Percentiles rank a stretch among this genome's conserved stretches.
Conservation (phyloP, 2,113 vertebrate species). For the Campylorhamphus procurvoides region DNA sequence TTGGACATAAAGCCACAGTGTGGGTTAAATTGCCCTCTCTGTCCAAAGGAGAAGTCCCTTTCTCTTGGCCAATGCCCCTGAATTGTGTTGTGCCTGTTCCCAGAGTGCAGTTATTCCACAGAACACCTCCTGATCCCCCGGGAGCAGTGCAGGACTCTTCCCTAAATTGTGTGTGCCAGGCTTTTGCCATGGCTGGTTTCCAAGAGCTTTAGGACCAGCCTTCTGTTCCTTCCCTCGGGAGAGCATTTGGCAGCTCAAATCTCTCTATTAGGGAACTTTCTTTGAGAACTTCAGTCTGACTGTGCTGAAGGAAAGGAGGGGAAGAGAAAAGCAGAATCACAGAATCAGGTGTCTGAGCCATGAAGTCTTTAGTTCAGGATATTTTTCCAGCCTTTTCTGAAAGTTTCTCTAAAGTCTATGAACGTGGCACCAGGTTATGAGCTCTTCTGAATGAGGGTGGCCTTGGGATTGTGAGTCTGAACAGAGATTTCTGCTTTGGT, state of each 20-base stretch:
- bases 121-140: not conserved
- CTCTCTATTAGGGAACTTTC: not conserved
- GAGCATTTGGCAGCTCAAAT: not conserved
- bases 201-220: not conserved
- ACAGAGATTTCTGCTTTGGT: not conserved
- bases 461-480: not conserved
- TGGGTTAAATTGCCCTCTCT: not conserved
- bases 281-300: not conserved
- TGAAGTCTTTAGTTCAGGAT: not conserved
- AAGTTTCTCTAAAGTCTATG: not conserved
- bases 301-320: not conserved
- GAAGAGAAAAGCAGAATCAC: not conserved
- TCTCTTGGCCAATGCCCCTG: not conserved
- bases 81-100: not conserved
- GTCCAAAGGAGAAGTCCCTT: not conserved
- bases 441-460: not conserved
- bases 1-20: not conserved
- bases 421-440: not conserved
- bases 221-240: not conserved
- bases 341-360: not conserved
- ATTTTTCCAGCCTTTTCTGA: not conserved
- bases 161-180: not conserved
- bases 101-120: not conserved
- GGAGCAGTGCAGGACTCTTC: not conserved
- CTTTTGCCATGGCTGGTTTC: not conserved